phyloP scores from a whole-genome alignment of 2,888 invertebrate genomes.

The Aromia moschata region DNA sequence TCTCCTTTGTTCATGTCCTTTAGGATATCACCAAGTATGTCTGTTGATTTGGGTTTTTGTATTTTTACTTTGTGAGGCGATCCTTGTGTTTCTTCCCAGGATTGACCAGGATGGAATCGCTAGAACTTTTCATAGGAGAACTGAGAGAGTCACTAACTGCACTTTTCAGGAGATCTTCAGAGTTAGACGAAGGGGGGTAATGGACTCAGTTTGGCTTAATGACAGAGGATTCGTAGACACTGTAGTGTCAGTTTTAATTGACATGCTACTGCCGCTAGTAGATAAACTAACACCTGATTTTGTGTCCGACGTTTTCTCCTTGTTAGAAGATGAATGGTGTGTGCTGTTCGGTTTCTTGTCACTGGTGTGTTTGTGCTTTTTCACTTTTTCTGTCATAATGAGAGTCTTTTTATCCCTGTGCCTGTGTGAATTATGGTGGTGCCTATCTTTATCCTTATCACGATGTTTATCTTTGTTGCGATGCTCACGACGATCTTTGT shows the following conservation, averaged over 20 bases:
- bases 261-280: slow-evolving; percentile 25
- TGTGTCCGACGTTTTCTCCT: slow-evolving; percentile 26
- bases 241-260: slow-evolving; percentile 17
- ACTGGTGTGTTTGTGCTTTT: slow-evolving; percentile 42
- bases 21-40: slow-evolving; percentile 60
- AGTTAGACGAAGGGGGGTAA: slow-evolving; percentile 17
- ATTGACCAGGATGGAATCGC: slow-evolving; percentile 18
- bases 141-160: slow-evolving; percentile 15
- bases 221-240: slow-evolving; percentile 12
- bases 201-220: slow-evolving; percentile 16
- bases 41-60: slow-evolving; percentile 54
- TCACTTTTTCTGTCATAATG: slow-evolving; percentile 37
- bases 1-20: slow-evolving; percentile 60
- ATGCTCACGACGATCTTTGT: slow-evolving; percentile 41
- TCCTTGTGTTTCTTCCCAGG: slow-evolving; percentile 47
- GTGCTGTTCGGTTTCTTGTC: slow-evolving; percentile 39
- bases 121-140: slow-evolving; percentile 42
- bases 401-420: slow-evolving; percentile 37
- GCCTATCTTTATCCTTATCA: slow-evolving; percentile 44
- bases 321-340: slow-evolving; percentile 39
- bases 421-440: slow-evolving; percentile 45
- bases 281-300: slow-evolving; percentile 26
- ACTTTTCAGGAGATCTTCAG: slow-evolving; percentile 20
- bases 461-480: slow-evolving; percentile 43
- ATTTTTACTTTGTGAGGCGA: slow-evolving; percentile 52